These are phyloP conservation scores for Harpalus rubripes DNA, from an alignment of 2,888 invertebrate genomes.

Conservation along the genomic window DNA sequence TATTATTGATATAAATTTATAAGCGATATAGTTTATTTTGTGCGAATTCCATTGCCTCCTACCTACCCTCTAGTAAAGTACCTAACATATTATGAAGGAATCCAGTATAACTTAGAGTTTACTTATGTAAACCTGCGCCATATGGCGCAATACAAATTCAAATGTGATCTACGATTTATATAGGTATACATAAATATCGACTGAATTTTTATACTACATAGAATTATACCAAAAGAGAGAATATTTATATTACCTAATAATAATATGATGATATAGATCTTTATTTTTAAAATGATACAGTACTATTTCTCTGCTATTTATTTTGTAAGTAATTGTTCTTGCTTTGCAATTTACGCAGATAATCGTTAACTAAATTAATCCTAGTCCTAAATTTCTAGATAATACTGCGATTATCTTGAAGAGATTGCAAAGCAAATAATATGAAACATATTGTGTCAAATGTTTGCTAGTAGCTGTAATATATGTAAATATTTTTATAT, in stretches of 20 bases:
- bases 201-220: constrained; percentile 71
- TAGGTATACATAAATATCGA: constrained; percentile 69
- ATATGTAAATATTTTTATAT: constrained; percentile 59
- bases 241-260: constrained; percentile 63
- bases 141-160: constrained; percentile 60
- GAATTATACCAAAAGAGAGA: constrained; percentile 61
- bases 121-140: constrained; percentile 42
- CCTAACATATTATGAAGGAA: constrained; percentile 45
- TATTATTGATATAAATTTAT: not conserved
- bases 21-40: constrained; percentile 9
- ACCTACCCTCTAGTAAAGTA: constrained; percentile 1
- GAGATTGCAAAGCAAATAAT: constrained; percentile 26
- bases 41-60: not conserved
- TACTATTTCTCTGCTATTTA: constrained; percentile 55
- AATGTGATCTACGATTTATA: constrained; percentile 66
- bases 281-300: constrained; percentile 59
- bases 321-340: constrained; percentile 60
- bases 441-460: constrained; percentile 43
- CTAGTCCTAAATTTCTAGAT: constrained; percentile 22
- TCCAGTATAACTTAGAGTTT: constrained; percentile 45
- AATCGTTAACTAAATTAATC: constrained; percentile 25
- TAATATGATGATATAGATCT: constrained; percentile 61
- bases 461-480: constrained; percentile 62
- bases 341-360: not conserved
- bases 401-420: constrained; percentile 4